Evolutionary conservation across 1,140 invertebrate genomes (phyloP), one percentile per base, ranked within the genome.

Genomic region (Penaeus indicus): DNA sequence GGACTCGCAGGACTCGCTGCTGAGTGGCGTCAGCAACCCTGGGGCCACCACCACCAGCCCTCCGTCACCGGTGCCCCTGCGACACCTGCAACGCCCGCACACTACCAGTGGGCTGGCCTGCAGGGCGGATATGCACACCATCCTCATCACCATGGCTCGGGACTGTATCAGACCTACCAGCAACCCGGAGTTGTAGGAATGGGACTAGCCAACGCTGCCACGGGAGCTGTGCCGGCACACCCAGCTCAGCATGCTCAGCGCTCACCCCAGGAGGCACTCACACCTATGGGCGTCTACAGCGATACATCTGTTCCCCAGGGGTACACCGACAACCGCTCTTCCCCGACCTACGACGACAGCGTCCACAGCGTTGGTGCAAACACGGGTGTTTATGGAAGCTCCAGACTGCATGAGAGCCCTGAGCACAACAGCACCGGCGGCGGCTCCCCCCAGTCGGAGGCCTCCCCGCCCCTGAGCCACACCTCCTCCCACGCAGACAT

Each of bases 381-480:
- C 22, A 38, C 77, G n/a, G 60, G 42, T 7, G 13, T 79, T 1
- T 79, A 64, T 63, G n/a, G 77, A 22, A 62, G 77, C 11, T 75
- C 47, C 22, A 25, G 85, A 19, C 60, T 86, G 7, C 85, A 86
- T 11, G 85, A 86, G 60, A 61, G 79, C 61, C 42, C 85, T 2
- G 85, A 86, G 13, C 85, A 86, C 25, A 60, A 80, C 27, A 86
- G 85, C 42, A 79, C 62, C 10, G 61, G 77, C 61, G 84, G 67
- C 8, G 84, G 84, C 42, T 86, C 85, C 54, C 85, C 85, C 16
- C 85, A 86, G 42, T 86, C 85, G 18, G 85, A 4, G 13, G 85
- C 72, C 60, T 86, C 85, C 19, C 85, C 85, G n/a, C 67, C 67
- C 47, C 60, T 79, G 18, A 54, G 85, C 62, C 60, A 54, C 62